A percentile compares a stretch with the other conserved stretches of the same genome.
phyloP scores from a whole-genome alignment of 2,797 vertebrate genomes.

The Chrosomus eos region DNA sequence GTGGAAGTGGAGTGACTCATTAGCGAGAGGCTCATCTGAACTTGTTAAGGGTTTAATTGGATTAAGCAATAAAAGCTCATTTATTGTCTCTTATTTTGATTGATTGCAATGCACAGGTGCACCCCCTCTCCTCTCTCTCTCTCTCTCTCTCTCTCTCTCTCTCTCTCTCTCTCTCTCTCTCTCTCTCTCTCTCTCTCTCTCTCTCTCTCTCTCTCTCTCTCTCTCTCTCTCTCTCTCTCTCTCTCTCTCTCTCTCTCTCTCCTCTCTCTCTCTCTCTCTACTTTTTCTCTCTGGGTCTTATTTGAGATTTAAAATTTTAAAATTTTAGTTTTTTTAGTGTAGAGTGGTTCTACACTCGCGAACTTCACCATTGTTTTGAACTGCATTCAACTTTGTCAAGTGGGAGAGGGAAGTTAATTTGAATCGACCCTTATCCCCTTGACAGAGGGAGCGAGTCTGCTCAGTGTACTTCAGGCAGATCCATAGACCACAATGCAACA shows the following conservation, averaged over 20 bases:
- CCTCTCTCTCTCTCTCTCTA: background rate
- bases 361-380: background rate
- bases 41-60: conserved; percentile 56
- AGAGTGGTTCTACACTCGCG: too few species aligned
- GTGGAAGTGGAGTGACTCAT: conserved; percentile 52
- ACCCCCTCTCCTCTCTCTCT: background rate
- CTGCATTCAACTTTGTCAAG: background rate
- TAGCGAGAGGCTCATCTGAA: conserved; percentile 53
- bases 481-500: background rate
- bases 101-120: conserved; percentile 43
- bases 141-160: background rate
- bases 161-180: too few species aligned
- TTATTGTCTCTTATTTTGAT: conserved; percentile 50
- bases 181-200: too few species aligned
- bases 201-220: background rate
- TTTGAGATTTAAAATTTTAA: background rate
- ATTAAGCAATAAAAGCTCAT: conserved; percentile 45
- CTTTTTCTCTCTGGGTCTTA: background rate
- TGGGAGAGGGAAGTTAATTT: background rate
- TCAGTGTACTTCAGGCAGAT: background rate
- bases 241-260: background rate
- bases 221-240: background rate
- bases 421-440: background rate
- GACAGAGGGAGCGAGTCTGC: background rate
- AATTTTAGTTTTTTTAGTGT: too few species aligned